Percentiles rank a stretch among this genome's conserved stretches.
These are phyloP conservation scores for Anguilla megastoma DNA, from an alignment of 2,797 vertebrate genomes.

Conservation along the genomic window DNA sequence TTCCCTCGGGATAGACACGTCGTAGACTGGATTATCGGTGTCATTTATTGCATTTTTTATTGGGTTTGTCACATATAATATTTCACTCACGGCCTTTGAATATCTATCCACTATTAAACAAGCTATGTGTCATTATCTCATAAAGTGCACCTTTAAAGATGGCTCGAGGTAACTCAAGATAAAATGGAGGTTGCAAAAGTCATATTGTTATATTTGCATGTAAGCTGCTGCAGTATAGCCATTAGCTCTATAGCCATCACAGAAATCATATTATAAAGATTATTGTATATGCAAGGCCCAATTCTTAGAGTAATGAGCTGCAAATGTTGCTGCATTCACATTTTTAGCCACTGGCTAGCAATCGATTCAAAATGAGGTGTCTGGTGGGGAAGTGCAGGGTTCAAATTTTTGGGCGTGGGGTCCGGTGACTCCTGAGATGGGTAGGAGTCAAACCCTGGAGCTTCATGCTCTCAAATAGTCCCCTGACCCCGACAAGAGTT, in stretches of 20 bases:
- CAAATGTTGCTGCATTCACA: not conserved
- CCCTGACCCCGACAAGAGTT: constrained; percentile 98
- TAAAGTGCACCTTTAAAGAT: constrained; percentile 62
- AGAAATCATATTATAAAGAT: not conserved
- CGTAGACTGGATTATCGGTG: constrained; percentile 79
- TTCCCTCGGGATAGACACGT: constrained; percentile 81
- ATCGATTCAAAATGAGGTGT: not conserved
- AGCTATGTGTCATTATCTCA: constrained; percentile 80
- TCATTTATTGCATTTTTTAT: constrained; percentile 75
- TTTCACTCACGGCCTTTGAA: constrained; percentile 81
- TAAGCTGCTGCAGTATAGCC: not conserved
- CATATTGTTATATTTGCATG: not conserved
- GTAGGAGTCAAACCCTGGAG: constrained; percentile 75
- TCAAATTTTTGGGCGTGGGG: constrained; percentile 74
- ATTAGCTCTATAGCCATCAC: not conserved
- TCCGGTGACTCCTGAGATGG: constrained; percentile 76
- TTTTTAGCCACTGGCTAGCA: not conserved
- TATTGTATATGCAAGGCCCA: not conserved
- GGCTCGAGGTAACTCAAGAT: not conserved
- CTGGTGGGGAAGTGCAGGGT: constrained; percentile 54
- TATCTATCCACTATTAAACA: constrained; percentile 81
- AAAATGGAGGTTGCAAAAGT: not conserved
- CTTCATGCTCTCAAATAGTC: constrained; percentile 77
- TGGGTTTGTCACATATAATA: constrained; percentile 75
- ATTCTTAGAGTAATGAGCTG: not conserved